Base-by-base conservation (phyloP, 2,888 invertebrate genomes). In the Actias luna region DNA sequence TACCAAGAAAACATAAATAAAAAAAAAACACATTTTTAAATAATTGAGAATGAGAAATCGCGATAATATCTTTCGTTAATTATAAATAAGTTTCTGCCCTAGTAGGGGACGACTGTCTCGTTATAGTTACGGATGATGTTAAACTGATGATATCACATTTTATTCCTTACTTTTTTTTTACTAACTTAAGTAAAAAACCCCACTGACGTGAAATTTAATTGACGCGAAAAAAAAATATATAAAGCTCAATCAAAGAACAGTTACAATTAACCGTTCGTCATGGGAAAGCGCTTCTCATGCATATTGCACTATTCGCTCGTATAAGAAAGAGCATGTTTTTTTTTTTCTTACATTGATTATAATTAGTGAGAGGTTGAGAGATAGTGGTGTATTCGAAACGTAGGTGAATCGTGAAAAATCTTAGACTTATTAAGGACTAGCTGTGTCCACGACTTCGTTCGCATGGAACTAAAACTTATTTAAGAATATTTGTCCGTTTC, bases 271-370 rank as follows among this genome's bases (percentile, higher is more conserved):
- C 64, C 68, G 65, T 65, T 66, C 83, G 91, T 92, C 91, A 91
- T 92, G 92, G 91, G 91, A 92, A 83, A 67, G 63, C 66, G 74
- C 73, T 52, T 57, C 85, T 86, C 89, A 89, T 92, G 82, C 90
- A 91, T 91, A 91, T 90, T 90, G 92, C 92, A 90, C 90, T 91
- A 87, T 69, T 79, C 82, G 59, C 66, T 73, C 65, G 31, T 66
- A 73, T 66, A 70, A 75, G 73, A 78, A 76, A n/a, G n/a, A n/a
- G n/a, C n/a, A n/a, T n/a, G n/a, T 77, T 75, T 77, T 73, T 73
- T 70, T 68, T 73, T 74, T 78, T 78, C 79, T 79, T 67, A 74
- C 78, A 67, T 73, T 83, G 82, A 84, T 80, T 83, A 81, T 74
- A 69, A 74, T 55, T 29, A 55, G 55, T 29, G 16, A 55, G 52